A percentile compares a stretch with the other conserved stretches of the same genome.
phyloP scores from a whole-genome alignment of 2,797 vertebrate genomes.

The Hoplostethus atlanticus region DNA sequence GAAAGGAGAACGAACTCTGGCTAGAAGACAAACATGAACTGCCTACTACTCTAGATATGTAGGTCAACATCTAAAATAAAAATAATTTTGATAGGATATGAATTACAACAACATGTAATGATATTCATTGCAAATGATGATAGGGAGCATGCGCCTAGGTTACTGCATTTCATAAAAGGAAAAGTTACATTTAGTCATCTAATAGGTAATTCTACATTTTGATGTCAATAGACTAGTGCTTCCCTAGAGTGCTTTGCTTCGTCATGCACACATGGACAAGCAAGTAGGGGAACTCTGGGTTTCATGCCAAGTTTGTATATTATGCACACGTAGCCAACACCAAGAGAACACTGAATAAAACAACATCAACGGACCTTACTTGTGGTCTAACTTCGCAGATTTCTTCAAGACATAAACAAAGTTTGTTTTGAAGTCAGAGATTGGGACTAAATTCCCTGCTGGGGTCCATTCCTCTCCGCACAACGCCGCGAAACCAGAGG shows the following conservation, averaged over 20 bases:
- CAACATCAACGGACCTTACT: slow-evolving; percentile 31
- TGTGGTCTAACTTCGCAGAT: not conserved
- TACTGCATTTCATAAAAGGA: not conserved
- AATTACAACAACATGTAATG: not conserved
- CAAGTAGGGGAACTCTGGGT: not conserved
- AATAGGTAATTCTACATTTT: not conserved
- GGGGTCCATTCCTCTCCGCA: slow-evolving; percentile 9
- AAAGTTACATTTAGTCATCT: not conserved
- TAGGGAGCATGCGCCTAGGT: not conserved
- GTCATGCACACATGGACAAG: not conserved
- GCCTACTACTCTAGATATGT: not conserved
- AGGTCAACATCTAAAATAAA: not conserved
- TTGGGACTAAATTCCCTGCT: slow-evolving; percentile 30
- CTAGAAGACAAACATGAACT: not conserved
- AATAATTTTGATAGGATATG: not conserved
- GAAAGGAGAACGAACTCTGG: not conserved
- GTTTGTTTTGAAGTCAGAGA: slow-evolving; percentile 26
- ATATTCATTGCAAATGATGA: not conserved
- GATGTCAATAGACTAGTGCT: not conserved
- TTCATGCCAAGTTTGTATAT: not conserved
- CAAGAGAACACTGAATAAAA: not conserved
- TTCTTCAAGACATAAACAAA: slow-evolving; percentile 1
- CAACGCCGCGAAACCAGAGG: slow-evolving; percentile 54
- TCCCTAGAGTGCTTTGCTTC: not conserved
- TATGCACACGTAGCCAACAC: not conserved